Evolutionary conservation across 2,888 invertebrate species (phyloP).

Genomic region (Diarsia rubi): DNA sequence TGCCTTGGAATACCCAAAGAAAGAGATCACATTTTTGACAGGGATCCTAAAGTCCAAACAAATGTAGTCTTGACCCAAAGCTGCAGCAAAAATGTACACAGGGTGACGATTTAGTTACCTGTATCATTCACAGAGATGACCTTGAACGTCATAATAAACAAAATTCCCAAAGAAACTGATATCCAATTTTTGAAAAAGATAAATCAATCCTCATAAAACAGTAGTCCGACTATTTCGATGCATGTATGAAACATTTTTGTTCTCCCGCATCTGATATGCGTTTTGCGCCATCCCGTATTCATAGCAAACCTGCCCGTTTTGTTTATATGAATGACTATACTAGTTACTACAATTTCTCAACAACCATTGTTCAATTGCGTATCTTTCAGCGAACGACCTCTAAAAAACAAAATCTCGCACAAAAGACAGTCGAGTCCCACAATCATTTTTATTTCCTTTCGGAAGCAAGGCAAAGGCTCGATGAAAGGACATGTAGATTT

Average conservation of each 20-base stretch:
- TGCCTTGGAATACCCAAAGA: neutral
- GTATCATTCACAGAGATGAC: neutral
- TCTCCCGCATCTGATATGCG: neutral
- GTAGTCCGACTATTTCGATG: neutral
- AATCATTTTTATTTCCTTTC: conserved; percentile 34
- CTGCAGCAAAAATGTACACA: neutral
- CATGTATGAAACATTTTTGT: neutral
- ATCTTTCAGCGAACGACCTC: neutral
- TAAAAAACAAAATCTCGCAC: neutral
- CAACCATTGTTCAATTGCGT: neutral
- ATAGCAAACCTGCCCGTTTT: neutral
- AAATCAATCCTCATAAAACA: neutral
- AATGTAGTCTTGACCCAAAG: neutral
- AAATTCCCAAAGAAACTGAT: neutral
- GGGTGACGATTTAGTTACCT: neutral
- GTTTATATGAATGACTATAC: neutral
- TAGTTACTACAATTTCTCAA: neutral
- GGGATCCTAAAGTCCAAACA: too few species aligned
- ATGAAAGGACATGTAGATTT: conserved; percentile 46
- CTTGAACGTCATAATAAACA: neutral
- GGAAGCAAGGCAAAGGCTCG: conserved; percentile 6
- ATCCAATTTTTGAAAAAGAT: neutral
- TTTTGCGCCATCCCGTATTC: neutral
- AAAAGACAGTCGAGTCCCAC: neutral
- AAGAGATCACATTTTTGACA: neutral